These are phyloP conservation scores for Syndactyla subalaris DNA, from an alignment of 2,797 vertebrate genomes.

Conservation along the genomic window DNA sequence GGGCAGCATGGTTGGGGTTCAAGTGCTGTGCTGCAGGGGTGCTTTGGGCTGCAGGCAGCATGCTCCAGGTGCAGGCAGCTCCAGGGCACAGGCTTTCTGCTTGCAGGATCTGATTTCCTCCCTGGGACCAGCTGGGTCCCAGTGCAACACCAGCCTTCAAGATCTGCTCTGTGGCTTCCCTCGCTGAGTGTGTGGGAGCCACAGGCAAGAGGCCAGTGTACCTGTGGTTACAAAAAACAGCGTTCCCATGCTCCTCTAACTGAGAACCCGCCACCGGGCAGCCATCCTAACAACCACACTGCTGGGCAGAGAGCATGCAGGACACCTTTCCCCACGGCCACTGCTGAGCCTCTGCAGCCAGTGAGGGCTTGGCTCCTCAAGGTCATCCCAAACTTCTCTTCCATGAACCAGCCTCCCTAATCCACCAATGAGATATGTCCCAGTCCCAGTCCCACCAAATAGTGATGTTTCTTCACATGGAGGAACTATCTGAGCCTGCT, in stretches of 20 bases:
- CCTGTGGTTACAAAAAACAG: background rate
- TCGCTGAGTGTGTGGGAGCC: background rate
- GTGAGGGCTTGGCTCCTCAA: background rate
- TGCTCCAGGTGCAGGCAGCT: background rate
- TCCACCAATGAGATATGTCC: background rate
- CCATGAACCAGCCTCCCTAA: background rate
- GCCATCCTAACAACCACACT: background rate
- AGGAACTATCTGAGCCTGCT: background rate
- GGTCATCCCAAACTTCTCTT: background rate
- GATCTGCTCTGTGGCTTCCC: slow-evolving; percentile 17
- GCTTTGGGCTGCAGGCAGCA: background rate
- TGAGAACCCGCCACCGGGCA: background rate
- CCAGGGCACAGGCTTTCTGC: background rate
- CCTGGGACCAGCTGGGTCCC: background rate
- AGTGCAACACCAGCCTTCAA: background rate
- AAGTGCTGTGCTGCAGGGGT: background rate
- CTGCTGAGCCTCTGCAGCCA: background rate
- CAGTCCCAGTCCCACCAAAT: background rate
- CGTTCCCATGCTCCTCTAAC: background rate
- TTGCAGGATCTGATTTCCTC: background rate
- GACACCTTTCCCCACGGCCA: background rate
- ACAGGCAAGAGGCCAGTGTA: background rate
- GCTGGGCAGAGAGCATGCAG: background rate
- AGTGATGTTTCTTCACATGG: background rate
- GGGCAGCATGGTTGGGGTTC: background rate